A percentile compares a stretch with the other conserved stretches of the same genome.
These are phyloP conservation scores for Holacanthus passer DNA, from an alignment of 2,113 vertebrate genomes.

Conservation along the genomic window DNA sequence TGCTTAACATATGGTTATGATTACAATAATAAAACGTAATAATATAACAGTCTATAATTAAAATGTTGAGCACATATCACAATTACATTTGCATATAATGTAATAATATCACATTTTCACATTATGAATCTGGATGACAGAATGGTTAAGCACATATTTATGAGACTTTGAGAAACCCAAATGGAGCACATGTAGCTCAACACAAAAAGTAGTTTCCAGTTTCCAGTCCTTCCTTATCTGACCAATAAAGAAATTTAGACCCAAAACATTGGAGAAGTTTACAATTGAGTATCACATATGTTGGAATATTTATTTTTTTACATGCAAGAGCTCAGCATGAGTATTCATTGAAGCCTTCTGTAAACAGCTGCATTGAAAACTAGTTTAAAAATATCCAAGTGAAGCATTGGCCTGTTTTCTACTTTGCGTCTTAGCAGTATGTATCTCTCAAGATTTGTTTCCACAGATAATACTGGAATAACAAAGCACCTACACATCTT, in stretches of 20 bases:
- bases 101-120: neutral
- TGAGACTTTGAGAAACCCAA: constrained; percentile 6
- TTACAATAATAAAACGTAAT: neutral
- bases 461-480: constrained; percentile 6
- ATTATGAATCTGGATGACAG: neutral
- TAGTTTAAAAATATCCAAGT: neutral
- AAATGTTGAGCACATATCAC: neutral
- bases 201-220: neutral
- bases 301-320: neutral
- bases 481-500: constrained; percentile 1
- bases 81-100: neutral
- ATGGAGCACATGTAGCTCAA: neutral
- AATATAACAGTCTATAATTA: neutral
- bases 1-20: no score
- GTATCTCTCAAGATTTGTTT: constrained; percentile 1
- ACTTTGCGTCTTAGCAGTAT: neutral
- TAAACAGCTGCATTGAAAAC: neutral
- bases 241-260: constrained; percentile 16
- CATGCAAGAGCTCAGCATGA: neutral
- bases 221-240: constrained; percentile 11
- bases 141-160: neutral
- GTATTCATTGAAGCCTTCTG: constrained; percentile 8
- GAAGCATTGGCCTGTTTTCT: neutral
- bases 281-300: neutral
- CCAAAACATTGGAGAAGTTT: constrained; percentile 4